phyloP scores from a whole-genome alignment of 2,113 vertebrate genomes.

The Microcebus murinus region DNA sequence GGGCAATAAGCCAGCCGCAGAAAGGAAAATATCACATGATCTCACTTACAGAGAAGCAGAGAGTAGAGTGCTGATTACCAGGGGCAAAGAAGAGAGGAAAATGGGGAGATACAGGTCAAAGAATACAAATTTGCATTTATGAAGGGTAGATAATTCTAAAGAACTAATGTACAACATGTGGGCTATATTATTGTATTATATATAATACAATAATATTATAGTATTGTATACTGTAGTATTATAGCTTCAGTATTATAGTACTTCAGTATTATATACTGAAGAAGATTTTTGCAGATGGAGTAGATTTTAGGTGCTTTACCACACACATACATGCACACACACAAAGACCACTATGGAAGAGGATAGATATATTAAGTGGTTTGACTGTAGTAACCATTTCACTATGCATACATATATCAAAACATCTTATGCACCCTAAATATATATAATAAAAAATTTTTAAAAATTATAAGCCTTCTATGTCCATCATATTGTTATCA shows the following conservation, averaged over 20 bases:
- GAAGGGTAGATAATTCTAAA: not conserved
- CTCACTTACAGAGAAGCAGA: not conserved
- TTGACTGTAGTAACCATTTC: not conserved
- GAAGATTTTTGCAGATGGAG: not conserved
- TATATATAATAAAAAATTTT: not conserved
- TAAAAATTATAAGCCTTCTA: not conserved
- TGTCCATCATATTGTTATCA: not conserved
- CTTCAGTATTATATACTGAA: not conserved
- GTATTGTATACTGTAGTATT: not conserved
- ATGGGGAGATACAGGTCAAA: not conserved
- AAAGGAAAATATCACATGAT: not conserved
- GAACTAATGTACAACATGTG: not conserved
- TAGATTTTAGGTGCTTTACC: not conserved
- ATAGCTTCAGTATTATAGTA: too few species aligned
- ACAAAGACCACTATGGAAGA: not conserved
- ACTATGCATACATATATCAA: not conserved
- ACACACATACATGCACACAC: not conserved
- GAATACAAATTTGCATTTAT: not conserved
- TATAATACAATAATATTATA: too few species aligned
- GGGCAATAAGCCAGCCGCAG: not conserved
- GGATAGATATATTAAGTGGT: not conserved
- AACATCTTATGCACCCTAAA: not conserved
- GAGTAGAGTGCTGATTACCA: not conserved
- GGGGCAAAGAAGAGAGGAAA: not conserved
- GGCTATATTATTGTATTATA: not conserved